These are phyloP conservation scores for Phasia obesa DNA, from an alignment of 2,888 invertebrate species.

Conservation along the genomic window DNA sequence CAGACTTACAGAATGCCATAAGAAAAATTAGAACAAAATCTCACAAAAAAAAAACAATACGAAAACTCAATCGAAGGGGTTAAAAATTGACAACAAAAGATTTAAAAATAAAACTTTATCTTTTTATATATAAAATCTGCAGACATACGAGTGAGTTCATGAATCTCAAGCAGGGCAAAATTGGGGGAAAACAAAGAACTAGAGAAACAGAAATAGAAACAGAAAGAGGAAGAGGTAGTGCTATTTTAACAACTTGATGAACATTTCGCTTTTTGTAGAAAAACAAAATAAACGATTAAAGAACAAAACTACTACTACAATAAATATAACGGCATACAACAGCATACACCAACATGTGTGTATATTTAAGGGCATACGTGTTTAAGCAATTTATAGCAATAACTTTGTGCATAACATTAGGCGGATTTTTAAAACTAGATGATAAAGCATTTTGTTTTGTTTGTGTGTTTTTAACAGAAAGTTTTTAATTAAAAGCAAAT, in stretches of 20 bases:
- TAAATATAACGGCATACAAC: not conserved
- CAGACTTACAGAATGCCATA: conserved; percentile 16
- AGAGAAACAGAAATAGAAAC: conserved; percentile 6
- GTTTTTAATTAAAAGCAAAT: conserved; percentile 50
- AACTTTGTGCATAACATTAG: conserved; percentile 17
- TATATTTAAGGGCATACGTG: conserved; percentile 17
- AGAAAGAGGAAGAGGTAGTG: not conserved
- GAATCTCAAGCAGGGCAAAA: not conserved
- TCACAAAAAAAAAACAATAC: conserved; percentile 28
- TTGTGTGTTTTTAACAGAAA: not conserved
- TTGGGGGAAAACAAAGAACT: not conserved
- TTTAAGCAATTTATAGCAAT: conserved; percentile 13
- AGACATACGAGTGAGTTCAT: not conserved
- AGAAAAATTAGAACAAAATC: conserved; percentile 45
- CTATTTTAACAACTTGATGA: conserved; percentile 29
- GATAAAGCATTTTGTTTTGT: conserved; percentile 25
- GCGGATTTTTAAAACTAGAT: conserved; percentile 13
- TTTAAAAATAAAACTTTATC: conserved; percentile 23
- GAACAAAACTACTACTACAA: not conserved
- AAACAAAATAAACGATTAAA: no score
- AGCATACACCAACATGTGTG: not conserved
- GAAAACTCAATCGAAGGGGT: conserved; percentile 50
- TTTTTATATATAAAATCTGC: not conserved
- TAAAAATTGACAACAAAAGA: conserved; percentile 37
- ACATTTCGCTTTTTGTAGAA: conserved; percentile 1